Base-by-base conservation (phyloP, 2,113 vertebrate species). In the Scytalopus superciliaris region DNA sequence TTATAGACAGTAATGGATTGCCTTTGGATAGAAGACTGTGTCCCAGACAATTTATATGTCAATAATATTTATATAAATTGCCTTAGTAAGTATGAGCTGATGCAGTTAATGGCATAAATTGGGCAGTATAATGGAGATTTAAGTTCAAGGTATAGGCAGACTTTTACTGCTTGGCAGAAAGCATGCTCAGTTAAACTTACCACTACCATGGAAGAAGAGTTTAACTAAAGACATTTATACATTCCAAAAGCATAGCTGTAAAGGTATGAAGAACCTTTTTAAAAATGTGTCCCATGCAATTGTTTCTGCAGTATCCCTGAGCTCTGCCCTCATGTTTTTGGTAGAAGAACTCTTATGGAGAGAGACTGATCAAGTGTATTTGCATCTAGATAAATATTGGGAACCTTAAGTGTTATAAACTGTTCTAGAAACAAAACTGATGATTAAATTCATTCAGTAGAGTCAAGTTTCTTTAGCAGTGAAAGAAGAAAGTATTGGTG, bases 231-330 rank as follows among this genome's bases (percentile, higher is more conserved):
- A 78, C 13, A 55, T 33, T 47, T 74, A 33, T 74, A 6, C 4
- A 23, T 76, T 90, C 25, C 69, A 52, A 87, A 90, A 69, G 7
- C 18, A 39, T 21, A 63, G 13, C 49, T 85, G 44, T 37, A 63
- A 42, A 66, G 8, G 21, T 63, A 12, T 17, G 15, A 83, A 69
- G 39, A 90, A 60, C 6, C 6, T 79, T 28, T 55, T 37, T 3
- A 57, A 66, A 93, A 66, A 31, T 0, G 0, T 44, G 4, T 16
- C 24, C 23, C 23, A 1, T 31, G 2, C 4, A 2, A 44, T 19
- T 67, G 5, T 63, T 90, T 62, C 37, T 84, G 9, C 30, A 28
- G 14, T 77, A 64, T 18, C 35, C 1, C 1, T 67, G 50, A 44
- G 42, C 31, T 84, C 40, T 87, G 9, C 10, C 16, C 16, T 1